Evolutionary conservation across 1,140 invertebrate genomes (phyloP), one percentile per base, ranked within the genome.

Genomic region (Polypedilum vanderplanki): DNA sequence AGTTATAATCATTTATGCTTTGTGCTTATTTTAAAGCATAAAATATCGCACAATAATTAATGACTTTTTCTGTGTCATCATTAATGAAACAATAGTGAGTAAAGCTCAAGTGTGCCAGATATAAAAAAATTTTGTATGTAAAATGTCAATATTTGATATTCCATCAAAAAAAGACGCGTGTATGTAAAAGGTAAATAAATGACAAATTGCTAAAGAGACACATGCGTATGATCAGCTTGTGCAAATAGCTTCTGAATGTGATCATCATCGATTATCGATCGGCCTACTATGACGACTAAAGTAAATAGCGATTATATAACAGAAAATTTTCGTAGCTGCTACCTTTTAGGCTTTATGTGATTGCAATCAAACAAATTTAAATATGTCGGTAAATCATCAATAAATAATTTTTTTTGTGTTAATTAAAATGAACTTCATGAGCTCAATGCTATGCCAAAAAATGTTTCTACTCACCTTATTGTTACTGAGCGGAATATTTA

Each of bases 381-480:
- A 33, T 33, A 33, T 33, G 24, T 33, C 24, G 5, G 24, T 33
- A 33, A 33, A 33, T 3, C 24, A 33, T 33, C 24, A 33, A 33
- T 33, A 5, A 33, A 33, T 33, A 33, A 33, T 3, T 33, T 33
- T 33, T 3, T n/a, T 0, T 57, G 12, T 57, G 46, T 57, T 57
- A 57, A 57, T 57, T 57, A 57, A 57, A 12, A n/a, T 57, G 46
- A 57, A 57, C 46, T 57, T 57, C 46, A 57, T 33, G 5, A 57
- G 12, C 9, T 57, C 12, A 12, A 12, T 12, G 46, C 46, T 9
- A 57, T 15, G n/a, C 12, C 3, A 8, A n/a, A 57, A 57, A 57
- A 46, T 57, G 3, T 57, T 57, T 57, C 12, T 57, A 70, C 65
- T 70, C 65, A 70, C 65, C 65, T 70, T 70, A 70, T 70, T 22